Conservation (phyloP, 2,797 vertebrate genomes). For the Falco novaeseelandiae region DNA sequence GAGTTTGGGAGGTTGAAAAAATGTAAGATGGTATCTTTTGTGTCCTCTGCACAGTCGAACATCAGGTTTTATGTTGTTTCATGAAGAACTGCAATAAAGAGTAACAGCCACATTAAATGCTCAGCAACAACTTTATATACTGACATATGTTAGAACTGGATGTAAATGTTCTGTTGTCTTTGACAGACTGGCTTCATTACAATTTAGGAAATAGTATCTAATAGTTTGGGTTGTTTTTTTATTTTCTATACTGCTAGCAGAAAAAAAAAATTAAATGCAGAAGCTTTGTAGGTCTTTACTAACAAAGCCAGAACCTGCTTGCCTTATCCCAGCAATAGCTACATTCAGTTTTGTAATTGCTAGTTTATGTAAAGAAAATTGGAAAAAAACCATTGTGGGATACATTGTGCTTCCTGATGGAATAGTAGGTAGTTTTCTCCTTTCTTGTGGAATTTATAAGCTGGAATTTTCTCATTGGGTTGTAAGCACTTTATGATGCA, state of each 20-base stretch:
- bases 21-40: not conserved
- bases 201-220: not conserved
- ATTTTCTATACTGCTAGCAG: not conserved
- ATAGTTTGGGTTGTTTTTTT: not conserved
- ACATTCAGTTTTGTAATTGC: not conserved
- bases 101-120: slow-evolving; percentile 13
- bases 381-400: not conserved
- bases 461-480: not conserved
- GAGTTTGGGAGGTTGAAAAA: not conserved
- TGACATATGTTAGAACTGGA: slow-evolving; percentile 10
- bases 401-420: not conserved
- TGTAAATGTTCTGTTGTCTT: not conserved
- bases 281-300: not conserved
- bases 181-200: not conserved
- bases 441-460: not conserved
- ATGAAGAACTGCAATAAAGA: not conserved
- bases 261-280: not conserved
- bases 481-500: not conserved
- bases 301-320: not conserved
- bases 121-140: slow-evolving; percentile 9
- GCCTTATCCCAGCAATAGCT: not conserved
- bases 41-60: not conserved
- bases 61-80: slow-evolving; percentile 5
- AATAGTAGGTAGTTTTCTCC: not conserved
- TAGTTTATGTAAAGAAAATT: not conserved